phyloP scores from a whole-genome alignment of 2,888 invertebrate genomes.

The Eupithecia exiguata region DNA sequence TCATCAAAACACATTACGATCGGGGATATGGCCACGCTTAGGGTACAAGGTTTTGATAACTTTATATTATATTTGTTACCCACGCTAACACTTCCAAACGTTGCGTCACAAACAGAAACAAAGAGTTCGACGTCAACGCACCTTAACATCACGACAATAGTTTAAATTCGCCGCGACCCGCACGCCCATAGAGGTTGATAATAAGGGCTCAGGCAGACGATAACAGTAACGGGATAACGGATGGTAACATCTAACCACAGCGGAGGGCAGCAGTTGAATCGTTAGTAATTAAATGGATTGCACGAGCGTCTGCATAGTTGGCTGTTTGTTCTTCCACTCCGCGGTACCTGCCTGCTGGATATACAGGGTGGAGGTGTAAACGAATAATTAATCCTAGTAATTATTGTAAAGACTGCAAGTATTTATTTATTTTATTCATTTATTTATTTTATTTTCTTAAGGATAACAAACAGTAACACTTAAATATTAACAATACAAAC shows the following conservation, averaged over 20 bases:
- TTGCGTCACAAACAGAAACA: too few relatives aligned
- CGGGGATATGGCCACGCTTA: not conserved
- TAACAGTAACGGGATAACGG: not conserved
- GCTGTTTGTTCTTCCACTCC: constrained; percentile 43
- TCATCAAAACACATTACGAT: not conserved
- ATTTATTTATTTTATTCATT: too few relatives aligned
- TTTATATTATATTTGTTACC: too few relatives aligned
- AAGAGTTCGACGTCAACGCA: too few relatives aligned
- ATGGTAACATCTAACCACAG: not conserved
- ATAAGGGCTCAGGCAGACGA: not conserved
- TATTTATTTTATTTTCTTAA: too few relatives aligned
- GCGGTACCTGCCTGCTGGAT: constrained; percentile 5
- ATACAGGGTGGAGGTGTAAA: constrained; percentile 7
- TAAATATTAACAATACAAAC: too few relatives aligned
- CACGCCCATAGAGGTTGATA: not conserved
- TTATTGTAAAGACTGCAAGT: not conserved
- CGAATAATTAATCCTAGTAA: not conserved
- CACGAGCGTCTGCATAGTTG: constrained; percentile 49
- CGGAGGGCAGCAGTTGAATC: constrained; percentile 28
- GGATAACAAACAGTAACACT: too few relatives aligned
- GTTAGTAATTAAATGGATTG: constrained; percentile 50
- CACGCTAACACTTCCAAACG: too few relatives aligned
- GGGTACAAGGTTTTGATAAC: too few relatives aligned
- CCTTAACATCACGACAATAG: not conserved
- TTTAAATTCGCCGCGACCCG: not conserved